Percentiles rank a stretch among this genome's conserved stretches.
Evolutionary conservation across 1,140 invertebrate genomes (phyloP).

Genomic region (Mamestra configurata): DNA sequence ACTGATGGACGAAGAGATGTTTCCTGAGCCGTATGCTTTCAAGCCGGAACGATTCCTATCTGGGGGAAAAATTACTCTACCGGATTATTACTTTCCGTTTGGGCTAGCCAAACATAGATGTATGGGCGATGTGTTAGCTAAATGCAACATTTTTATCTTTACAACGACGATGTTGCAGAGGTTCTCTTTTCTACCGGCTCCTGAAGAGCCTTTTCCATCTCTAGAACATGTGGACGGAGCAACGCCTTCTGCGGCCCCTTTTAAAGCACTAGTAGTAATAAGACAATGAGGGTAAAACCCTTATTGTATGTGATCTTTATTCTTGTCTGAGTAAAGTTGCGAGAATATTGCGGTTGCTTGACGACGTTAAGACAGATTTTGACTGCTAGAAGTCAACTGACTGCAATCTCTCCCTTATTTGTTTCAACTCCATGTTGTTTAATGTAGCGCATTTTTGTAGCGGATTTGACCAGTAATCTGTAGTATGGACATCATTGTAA

Average conservation of each 20-base stretch:
- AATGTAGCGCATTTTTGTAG: too few species aligned
- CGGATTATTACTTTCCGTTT: constrained; percentile 93
- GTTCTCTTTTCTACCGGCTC: constrained; percentile 91
- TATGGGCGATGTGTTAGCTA: constrained; percentile 83
- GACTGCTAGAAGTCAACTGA: too few species aligned
- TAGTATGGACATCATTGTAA: too few species aligned
- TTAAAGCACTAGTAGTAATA: constrained; percentile 89
- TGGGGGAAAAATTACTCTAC: constrained; percentile 90
- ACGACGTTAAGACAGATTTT: too few species aligned
- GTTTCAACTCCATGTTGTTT: too few species aligned
- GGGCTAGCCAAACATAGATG: constrained; percentile 92
- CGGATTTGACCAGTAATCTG: too few species aligned
- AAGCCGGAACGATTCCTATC: constrained; percentile 93
- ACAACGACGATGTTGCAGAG: constrained; percentile 93
- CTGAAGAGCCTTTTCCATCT: constrained; percentile 90
- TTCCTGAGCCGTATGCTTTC: constrained; percentile 93
- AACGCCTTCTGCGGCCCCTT: constrained; percentile 92
- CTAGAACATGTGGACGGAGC: constrained; percentile 91
- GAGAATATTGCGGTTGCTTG: too few species aligned
- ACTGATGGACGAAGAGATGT: constrained; percentile 91
- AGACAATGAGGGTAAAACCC: too few species aligned
- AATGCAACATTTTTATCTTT: constrained; percentile 95
- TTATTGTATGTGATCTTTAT: not conserved
- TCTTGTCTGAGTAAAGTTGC: not conserved
- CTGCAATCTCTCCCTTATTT: too few species aligned